Percentiles rank a stretch among this genome's conserved stretches.
Conservation (phyloP, 2,797 vertebrate species). For the Chelonia mydas region DNA sequence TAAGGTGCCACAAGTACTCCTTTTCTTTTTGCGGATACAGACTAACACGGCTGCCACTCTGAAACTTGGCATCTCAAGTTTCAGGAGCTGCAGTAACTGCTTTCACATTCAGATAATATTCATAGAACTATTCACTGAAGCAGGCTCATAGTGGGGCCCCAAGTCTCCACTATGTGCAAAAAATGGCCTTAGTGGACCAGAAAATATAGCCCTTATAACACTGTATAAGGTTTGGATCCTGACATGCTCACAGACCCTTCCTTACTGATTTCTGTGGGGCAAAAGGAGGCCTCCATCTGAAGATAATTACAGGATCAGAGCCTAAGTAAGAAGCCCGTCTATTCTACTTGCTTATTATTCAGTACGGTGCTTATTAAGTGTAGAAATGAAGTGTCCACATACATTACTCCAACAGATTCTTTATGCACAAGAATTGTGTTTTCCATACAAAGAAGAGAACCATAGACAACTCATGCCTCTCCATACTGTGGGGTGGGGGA, state of each 20-base stretch:
- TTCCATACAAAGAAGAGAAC: neutral
- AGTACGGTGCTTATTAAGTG: conserved; percentile 58
- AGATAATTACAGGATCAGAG: conserved; percentile 59
- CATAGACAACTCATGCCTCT: too few relatives aligned
- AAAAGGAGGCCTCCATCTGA: conserved; percentile 40
- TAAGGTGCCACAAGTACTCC: too few relatives aligned
- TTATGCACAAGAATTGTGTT: conserved; percentile 63
- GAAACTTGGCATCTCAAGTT: neutral
- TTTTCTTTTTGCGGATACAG: too few relatives aligned
- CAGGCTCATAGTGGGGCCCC: neutral
- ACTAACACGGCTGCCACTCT: too few relatives aligned
- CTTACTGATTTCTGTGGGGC: conserved; percentile 34
- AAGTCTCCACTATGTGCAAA: neutral
- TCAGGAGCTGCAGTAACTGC: neutral
- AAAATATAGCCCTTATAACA: conserved; percentile 15
- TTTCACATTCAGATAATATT: neutral
- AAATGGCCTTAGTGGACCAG: neutral
- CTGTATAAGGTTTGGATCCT: conserved; percentile 35
- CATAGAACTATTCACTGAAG: neutral
- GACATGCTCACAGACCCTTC: conserved; percentile 42
- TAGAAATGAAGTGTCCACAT: conserved; percentile 54
- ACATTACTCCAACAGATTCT: conserved; percentile 39
- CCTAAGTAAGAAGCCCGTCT: conserved; percentile 27
- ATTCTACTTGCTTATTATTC: conserved; percentile 58
- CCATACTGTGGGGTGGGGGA: too few relatives aligned